phyloP scores from a whole-genome alignment of 1,140 invertebrate genomes.

The Onthophagus taurus region DNA sequence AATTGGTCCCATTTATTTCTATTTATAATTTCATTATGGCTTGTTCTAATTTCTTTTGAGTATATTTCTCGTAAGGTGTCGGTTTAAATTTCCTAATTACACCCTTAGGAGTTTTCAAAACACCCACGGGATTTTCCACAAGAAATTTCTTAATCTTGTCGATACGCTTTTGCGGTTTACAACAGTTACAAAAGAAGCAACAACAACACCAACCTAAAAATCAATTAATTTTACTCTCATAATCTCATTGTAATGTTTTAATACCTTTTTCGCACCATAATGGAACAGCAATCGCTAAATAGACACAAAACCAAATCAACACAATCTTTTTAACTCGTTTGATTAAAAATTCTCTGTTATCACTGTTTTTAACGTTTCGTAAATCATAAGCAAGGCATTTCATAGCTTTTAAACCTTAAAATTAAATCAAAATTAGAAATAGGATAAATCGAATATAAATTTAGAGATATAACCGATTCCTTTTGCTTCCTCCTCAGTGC shows the following conservation, averaged over 20 bases:
- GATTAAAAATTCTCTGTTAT: constrained; percentile 8
- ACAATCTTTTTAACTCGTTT: constrained; percentile 22
- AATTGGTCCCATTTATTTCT: too few relatives aligned
- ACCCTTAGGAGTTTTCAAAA: constrained; percentile 21
- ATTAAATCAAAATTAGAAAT: background rate
- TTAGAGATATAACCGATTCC: constrained; percentile 25
- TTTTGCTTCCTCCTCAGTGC: constrained; percentile 30
- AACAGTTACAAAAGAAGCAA: constrained; percentile 32
- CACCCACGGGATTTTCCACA: constrained; percentile 29
- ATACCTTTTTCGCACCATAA: constrained; percentile 34
- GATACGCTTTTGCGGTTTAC: constrained; percentile 26
- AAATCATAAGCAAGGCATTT: constrained; percentile 28
- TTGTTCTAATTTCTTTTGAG: constrained; percentile 31
- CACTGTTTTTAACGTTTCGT: constrained; percentile 17
- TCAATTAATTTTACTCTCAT: background rate
- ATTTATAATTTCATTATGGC: constrained; percentile 25
- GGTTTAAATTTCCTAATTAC: constrained; percentile 26
- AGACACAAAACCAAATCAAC: constrained; percentile 30
- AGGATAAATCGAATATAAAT: background rate
- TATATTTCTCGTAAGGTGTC: constrained; percentile 33
- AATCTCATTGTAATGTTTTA: background rate
- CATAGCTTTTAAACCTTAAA: constrained; percentile 23
- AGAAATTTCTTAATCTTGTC: constrained; percentile 31
- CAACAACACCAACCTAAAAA: constrained; percentile 35
- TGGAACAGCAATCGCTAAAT: constrained; percentile 31